Evolutionary conservation across 2,888 invertebrate species (phyloP).

Genomic region (Agelastica alni): DNA sequence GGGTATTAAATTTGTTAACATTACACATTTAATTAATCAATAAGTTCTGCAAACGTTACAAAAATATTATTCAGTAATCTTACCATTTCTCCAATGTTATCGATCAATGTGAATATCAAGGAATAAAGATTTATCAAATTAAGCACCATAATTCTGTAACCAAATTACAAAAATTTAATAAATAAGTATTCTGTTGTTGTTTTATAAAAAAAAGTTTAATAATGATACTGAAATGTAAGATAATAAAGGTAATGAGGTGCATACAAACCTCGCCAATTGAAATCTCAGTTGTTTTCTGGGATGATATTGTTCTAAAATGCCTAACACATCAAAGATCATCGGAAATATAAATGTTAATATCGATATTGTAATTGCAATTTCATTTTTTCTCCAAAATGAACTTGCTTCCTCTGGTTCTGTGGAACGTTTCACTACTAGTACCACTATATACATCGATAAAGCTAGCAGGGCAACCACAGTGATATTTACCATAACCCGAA

Average conservation of each 20-base stretch:
- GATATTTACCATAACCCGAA: constrained; percentile 82
- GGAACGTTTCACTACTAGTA: constrained; percentile 76
- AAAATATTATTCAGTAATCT: constrained; percentile 38
- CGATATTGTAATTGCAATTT: constrained; percentile 89
- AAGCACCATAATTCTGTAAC: constrained; percentile 87
- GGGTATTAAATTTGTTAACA: no score
- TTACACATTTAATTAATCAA: no score
- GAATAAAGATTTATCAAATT: constrained; percentile 95
- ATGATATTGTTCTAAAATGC: constrained; percentile 89
- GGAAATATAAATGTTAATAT: constrained; percentile 88
- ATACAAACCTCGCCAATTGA: constrained; percentile 93
- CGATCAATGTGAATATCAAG: constrained; percentile 88
- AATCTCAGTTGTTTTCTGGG: constrained; percentile 88
- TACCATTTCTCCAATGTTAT: constrained; percentile 83
- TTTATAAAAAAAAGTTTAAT: no score
- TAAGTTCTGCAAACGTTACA: no score
- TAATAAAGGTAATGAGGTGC: no score
- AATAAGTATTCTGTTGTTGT: no score
- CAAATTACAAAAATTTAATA: no score
- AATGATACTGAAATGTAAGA: no score
- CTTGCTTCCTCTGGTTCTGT: constrained; percentile 62
- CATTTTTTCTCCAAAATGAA: constrained; percentile 84
- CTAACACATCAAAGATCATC: constrained; percentile 87
- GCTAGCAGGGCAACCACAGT: constrained; percentile 76
- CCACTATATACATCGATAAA: constrained; percentile 86